A percentile compares a stretch with the other conserved stretches of the same genome.
Evolutionary conservation across 92 coral and sea anemone genomes (phyloP).

Genomic region (Zoanthus sansibaricus): DNA sequence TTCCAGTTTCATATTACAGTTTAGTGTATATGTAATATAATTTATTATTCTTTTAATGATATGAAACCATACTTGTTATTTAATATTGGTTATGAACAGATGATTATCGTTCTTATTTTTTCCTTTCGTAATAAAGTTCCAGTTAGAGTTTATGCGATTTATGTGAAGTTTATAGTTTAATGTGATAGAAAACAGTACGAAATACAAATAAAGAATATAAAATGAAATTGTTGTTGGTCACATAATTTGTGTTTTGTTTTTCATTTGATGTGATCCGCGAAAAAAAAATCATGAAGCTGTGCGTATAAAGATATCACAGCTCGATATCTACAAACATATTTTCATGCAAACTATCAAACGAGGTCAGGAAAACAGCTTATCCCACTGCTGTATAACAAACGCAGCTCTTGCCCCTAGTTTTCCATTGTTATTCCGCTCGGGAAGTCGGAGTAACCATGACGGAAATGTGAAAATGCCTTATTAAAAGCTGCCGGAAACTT

Average conservation of each 20-base stretch:
- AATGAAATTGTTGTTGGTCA: constrained; percentile 19
- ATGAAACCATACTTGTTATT: constrained; percentile 7
- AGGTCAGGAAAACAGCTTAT: not conserved
- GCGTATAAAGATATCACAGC: constrained; percentile 17
- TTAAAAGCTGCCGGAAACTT: not conserved
- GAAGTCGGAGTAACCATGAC: not conserved
- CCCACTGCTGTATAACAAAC: not conserved
- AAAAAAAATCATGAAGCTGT: constrained; percentile 6
- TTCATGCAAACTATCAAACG: not conserved
- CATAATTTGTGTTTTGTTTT: constrained; percentile 15
- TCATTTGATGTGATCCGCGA: not conserved
- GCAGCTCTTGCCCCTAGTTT: too few species aligned
- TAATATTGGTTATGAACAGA: constrained; percentile 7
- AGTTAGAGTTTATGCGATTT: constrained; percentile 17
- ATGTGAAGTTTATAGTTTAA: constrained; percentile 17
- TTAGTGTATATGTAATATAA: not conserved
- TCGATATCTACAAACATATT: not conserved
- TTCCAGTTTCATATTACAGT: constrained; percentile 16
- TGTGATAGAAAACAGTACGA: constrained; percentile 19
- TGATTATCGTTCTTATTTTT: not conserved
- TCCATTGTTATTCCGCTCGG: not conserved
- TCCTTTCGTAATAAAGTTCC: constrained; percentile 6
- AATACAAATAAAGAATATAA: constrained; percentile 12
- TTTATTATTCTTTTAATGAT: constrained; percentile 16
- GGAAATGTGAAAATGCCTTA: not conserved